Base-by-base conservation (phyloP, 2,797 vertebrate species). In the Micrastur ruficollis region DNA sequence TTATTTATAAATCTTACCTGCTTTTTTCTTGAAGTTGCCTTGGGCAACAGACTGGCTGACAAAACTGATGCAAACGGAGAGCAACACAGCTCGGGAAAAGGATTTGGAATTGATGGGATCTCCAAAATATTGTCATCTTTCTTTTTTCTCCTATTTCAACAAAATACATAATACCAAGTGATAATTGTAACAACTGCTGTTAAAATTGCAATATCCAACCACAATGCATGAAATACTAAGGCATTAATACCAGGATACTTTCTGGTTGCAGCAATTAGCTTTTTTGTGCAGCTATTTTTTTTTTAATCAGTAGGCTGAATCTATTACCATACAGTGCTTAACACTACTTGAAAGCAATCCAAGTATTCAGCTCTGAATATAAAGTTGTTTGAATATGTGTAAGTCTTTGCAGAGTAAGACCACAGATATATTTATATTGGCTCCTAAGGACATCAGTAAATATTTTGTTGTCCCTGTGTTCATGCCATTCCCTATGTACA, bases 11-110 rank as follows among this genome's bases (percentile, higher is more conserved):
- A 31, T 89, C 91, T 94, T 97, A 97, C 99, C 99, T 99, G 99
- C 97, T 98, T 98, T 97, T 98, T 98, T 96, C 97, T 98, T 97
- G 98, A 98, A 98, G 98, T 99, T 98, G 98, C 98, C 98, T 98
- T 99, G 88, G 99, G 98, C 97, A 99, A 98, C 96, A 99, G 98
- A 97, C 98, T 98, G 95, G 99, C 98, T 73, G 99, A 98, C 90
- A 98, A 98, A 90, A 98, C 96, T 36, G 98, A 98, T 86, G 98
- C 96, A 94, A 98, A 96, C 5, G 98, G 94, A 59, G 99, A 98
- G 55, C 98, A 98, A 92, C 98, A 98, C 13, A 99, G 97, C 97
- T 99, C 99, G 16, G 98, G 98, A 93, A 99, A 99, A 91, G 98
- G 98, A 95, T 98, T 99, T 95, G 99, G 98, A 98, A 98, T 98